Evolutionary conservation across 64 coral and sea anemone genomes (phyloP).

Genomic region (Exaiptasia diaphana): DNA sequence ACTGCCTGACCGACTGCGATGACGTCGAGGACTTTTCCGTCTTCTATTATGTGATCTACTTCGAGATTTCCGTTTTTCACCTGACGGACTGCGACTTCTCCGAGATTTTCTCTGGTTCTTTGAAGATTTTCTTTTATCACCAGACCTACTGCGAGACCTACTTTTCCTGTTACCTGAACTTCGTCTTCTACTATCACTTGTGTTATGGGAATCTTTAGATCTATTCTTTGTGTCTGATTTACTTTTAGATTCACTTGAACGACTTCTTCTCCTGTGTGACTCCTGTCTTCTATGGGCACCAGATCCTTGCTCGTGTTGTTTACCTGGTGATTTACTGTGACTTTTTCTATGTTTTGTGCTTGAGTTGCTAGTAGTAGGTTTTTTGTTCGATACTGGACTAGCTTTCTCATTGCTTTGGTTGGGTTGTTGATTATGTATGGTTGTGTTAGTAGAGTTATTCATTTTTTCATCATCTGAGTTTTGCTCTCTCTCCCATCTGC

Average conservation of each 20-base stretch:
- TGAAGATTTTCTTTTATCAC: neutral
- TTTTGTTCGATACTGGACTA: too few relatives aligned
- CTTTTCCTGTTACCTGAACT: conserved; percentile 3
- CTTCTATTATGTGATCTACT: conserved; percentile 1
- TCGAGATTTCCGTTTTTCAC: neutral
- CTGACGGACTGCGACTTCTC: neutral
- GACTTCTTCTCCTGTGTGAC: neutral
- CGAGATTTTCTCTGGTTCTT: neutral
- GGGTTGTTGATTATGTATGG: too few relatives aligned
- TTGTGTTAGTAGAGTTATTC: too few relatives aligned
- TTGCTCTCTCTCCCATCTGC: conserved; percentile 2
- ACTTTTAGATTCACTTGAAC: neutral
- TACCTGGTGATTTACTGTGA: neutral
- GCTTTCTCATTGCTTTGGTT: too few relatives aligned
- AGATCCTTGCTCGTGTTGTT: neutral
- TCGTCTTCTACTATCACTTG: too few relatives aligned
- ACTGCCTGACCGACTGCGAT: neutral
- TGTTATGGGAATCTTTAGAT: neutral
- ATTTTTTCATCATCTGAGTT: conserved; percentile 2
- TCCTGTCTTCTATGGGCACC: too few relatives aligned
- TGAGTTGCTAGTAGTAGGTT: too few relatives aligned
- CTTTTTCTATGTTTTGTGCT: neutral
- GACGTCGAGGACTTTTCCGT: neutral
- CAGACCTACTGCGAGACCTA: neutral
- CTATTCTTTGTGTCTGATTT: neutral